Evolutionary conservation across 2,888 invertebrate genomes (phyloP).

Genomic region (Nephrotoma appendiculata): DNA sequence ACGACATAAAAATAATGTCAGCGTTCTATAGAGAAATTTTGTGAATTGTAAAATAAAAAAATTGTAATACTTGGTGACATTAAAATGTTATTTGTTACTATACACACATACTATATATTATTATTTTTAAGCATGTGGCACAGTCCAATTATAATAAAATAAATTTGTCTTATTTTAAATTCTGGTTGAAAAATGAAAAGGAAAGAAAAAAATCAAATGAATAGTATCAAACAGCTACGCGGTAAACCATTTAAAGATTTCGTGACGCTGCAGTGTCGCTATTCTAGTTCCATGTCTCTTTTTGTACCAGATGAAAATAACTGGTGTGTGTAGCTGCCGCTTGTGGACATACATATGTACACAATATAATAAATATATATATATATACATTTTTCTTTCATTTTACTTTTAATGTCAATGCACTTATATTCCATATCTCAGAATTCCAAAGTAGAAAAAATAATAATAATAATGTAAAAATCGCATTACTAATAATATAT

Average conservation of each 20-base stretch:
- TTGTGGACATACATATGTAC: neutral
- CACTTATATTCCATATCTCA: neutral
- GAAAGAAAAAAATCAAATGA: neutral
- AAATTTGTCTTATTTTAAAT: neutral
- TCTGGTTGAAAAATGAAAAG: neutral
- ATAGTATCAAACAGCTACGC: neutral
- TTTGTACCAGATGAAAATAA: neutral
- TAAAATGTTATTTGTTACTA: neutral
- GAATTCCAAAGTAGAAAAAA: neutral
- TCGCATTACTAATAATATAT: neutral
- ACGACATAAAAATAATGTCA: neutral
- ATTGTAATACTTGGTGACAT: neutral
- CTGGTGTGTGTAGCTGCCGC: neutral
- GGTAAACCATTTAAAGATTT: neutral
- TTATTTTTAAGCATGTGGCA: neutral
- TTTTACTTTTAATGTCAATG: neutral
- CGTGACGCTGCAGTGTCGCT: neutral
- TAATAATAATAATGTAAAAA: neutral
- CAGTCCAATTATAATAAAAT: neutral
- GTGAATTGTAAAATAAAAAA: neutral
- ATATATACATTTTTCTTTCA: neutral
- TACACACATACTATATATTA: neutral
- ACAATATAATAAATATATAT: neutral
- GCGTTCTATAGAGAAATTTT: neutral
- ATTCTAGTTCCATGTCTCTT: neutral